A percentile compares a stretch with the other conserved stretches of the same genome.
phyloP scores from a whole-genome alignment of 2,113 vertebrate species.

The Chaetura pelagica region DNA sequence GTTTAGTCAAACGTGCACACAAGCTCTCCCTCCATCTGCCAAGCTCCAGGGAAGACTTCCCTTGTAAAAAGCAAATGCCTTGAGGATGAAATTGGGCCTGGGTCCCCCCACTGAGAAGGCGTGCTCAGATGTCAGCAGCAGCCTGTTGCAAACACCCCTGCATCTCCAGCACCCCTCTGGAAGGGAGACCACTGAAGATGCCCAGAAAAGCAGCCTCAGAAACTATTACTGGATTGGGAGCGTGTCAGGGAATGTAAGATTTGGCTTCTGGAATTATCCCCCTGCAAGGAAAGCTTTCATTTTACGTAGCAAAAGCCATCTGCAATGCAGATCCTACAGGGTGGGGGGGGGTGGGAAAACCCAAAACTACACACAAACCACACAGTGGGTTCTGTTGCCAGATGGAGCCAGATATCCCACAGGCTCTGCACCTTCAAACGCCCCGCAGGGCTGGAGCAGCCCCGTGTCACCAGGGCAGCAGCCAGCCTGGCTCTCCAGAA shows the following conservation, averaged over 20 bases:
- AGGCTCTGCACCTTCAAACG: fast-evolving
- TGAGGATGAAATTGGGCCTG: background rate
- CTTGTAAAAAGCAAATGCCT: background rate
- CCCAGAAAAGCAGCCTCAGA: background rate
- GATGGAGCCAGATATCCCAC: background rate
- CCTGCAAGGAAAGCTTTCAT: background rate
- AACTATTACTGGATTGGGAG: background rate
- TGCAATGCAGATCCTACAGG: slow-evolving; percentile 61
- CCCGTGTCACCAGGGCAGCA: background rate
- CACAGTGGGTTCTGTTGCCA: background rate
- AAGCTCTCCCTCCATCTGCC: slow-evolving; percentile 47
- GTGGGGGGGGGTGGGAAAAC: too few species aligned
- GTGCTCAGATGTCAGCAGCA: background rate
- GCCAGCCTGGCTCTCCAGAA: background rate
- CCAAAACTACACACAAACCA: background rate
- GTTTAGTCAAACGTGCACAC: background rate
- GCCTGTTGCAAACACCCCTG: background rate
- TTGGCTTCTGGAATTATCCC: slow-evolving; percentile 17
- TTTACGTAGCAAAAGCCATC: background rate
- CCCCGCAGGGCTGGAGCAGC: fast-evolving
- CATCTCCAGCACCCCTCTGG: background rate
- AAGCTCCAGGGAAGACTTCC: background rate
- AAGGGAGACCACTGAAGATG: background rate
- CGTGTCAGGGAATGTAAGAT: background rate
- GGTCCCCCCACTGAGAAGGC: background rate